These are phyloP conservation scores for Dolichallabes microphthalmus DNA, from an alignment of 2,113 vertebrate genomes.

Conservation along the genomic window DNA sequence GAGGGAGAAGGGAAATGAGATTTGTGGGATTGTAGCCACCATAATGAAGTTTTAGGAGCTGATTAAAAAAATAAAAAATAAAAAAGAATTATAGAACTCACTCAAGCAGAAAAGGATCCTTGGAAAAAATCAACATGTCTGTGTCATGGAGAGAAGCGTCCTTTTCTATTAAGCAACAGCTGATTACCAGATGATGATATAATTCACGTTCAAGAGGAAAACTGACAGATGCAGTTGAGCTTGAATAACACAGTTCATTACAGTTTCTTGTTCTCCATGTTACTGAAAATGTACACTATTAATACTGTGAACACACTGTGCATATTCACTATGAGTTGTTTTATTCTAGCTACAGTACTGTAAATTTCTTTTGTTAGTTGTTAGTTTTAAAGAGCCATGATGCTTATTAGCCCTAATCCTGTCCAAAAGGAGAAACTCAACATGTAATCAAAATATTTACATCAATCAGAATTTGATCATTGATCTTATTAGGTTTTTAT, in stretches of 20 bases:
- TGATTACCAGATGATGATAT: conserved; percentile 34
- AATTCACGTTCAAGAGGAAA: conserved; percentile 25
- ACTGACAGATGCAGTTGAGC: neutral
- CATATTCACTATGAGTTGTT: neutral
- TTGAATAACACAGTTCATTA: neutral
- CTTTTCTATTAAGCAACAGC: conserved; percentile 36
- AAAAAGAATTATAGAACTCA: conserved; percentile 33
- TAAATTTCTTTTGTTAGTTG: neutral
- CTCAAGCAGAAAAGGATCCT: conserved; percentile 36
- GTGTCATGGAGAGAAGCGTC: conserved; percentile 33
- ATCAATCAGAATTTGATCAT: neutral
- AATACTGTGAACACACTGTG: neutral
- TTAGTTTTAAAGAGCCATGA: neutral
- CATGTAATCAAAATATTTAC: neutral
- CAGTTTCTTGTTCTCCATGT: neutral
- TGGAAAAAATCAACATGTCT: conserved; percentile 33
- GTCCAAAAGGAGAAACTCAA: neutral
- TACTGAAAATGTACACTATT: neutral
- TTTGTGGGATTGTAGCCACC: conserved; percentile 20
- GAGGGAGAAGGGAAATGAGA: conserved; percentile 2
- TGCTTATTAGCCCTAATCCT: neutral
- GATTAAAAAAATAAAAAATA: conserved; percentile 29
- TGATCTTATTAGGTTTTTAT: neutral
- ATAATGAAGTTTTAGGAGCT: conserved; percentile 29
- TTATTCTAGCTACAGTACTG: neutral